phyloP scores from a whole-genome alignment of 2,113 vertebrate species.

The Microtus richardsoni region DNA sequence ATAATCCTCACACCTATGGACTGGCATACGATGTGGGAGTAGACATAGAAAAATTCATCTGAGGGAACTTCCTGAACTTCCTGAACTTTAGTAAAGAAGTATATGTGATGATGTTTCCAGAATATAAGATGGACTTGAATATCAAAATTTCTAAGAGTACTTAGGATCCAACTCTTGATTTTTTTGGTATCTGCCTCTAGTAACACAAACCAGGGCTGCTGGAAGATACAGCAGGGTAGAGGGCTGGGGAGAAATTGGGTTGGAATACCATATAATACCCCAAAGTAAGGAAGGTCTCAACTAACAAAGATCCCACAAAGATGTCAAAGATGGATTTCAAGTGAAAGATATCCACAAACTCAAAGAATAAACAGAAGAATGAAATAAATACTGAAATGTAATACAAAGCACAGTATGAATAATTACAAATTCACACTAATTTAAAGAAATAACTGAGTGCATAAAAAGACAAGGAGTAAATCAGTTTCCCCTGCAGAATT shows the following conservation, averaged over 20 bases:
- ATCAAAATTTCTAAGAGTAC: neutral
- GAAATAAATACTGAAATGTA: neutral
- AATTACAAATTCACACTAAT: neutral
- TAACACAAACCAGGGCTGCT: neutral
- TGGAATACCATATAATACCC: neutral
- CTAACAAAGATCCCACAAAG: neutral
- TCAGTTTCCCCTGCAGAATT: neutral
- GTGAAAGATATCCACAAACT: neutral
- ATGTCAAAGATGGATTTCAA: neutral
- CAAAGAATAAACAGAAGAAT: neutral
- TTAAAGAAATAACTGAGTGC: neutral
- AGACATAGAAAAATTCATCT: neutral
- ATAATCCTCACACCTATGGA: neutral
- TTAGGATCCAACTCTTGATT: neutral
- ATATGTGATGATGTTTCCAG: neutral
- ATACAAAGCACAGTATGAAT: neutral
- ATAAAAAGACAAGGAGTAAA: neutral
- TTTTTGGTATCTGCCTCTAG: neutral
- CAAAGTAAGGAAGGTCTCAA: neutral
- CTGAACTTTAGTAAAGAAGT: neutral
- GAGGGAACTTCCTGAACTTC: neutral
- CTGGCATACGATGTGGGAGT: neutral
- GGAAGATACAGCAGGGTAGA: neutral
- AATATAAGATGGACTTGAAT: neutral
- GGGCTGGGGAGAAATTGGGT: neutral